phyloP scores from a whole-genome alignment of 2,888 invertebrate genomes.

The Oscheius myriophilus region DNA sequence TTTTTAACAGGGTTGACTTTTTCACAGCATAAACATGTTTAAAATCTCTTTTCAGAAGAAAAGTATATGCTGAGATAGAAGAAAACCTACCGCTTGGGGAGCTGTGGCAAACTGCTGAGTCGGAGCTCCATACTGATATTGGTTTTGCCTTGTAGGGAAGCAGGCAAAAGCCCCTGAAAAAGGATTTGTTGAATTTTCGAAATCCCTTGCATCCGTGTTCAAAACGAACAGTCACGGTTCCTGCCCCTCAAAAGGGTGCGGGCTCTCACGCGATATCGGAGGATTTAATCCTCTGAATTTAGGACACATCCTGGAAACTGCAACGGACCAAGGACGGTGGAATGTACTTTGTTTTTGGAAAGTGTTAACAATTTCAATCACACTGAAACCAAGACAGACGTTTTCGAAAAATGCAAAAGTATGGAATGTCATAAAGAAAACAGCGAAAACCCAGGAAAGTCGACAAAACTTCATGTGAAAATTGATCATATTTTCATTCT shows the following conservation, averaged over 20 bases:
- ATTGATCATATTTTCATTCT: too few relatives aligned
- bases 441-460: too few relatives aligned
- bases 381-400: too few relatives aligned
- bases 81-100: neutral
- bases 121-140: conserved; percentile 51
- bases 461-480: too few relatives aligned
- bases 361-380: too few relatives aligned
- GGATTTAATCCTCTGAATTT: conserved; percentile 21
- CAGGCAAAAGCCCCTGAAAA: conserved; percentile 34
- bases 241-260: conserved; percentile 16
- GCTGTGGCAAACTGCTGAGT: conserved; percentile 51
- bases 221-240: conserved; percentile 10
- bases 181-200: neutral
- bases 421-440: too few relatives aligned
- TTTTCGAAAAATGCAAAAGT: too few relatives aligned
- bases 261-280: conserved; percentile 19
- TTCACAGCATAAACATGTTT: too few relatives aligned
- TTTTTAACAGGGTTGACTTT: too few relatives aligned
- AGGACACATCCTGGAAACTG: conserved; percentile 5
- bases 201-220: neutral
- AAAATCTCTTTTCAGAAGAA: too few relatives aligned
- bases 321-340: neutral
- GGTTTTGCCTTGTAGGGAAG: conserved; percentile 48
- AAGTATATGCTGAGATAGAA: too few relatives aligned
- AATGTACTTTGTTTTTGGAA: too few relatives aligned